Base-by-base conservation (phyloP, 2,797 vertebrate genomes). In the Gephyroberyx darwinii region DNA sequence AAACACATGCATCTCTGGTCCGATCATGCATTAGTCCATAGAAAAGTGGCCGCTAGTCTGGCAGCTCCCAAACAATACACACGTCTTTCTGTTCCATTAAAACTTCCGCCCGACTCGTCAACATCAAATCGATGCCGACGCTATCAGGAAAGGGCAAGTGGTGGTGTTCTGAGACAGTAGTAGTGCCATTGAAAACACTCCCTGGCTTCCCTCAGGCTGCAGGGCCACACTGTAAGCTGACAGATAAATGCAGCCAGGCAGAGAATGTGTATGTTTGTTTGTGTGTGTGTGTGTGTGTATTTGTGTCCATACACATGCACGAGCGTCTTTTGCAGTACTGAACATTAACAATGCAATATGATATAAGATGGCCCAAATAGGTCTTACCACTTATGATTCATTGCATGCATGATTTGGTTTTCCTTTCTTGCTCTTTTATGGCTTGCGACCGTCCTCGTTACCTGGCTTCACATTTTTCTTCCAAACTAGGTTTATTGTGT, bases 21-120 rank as follows among this genome's bases (percentile, higher is more conserved):
- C 81, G 81, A 90, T 91, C 84, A 75, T 84, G 88, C 88, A 86
- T 83, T 79, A 88, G 83, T 84, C 84, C 73, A 79, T 47, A 83
- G 86, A 86, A 88, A 87, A 91, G 90, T 90, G 88, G 76, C 79
- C 81, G 74, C 53, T 48, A 80, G 75, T 81, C 75, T 81, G 60
- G 78, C 81, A 79, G 83, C 51, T 45, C 62, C 57, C 58, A 68
- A 83, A 87, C 71, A 84, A 87, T 83, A 86, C 77, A 75, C 72
- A 78, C 78, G 66, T 87, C 74, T 78, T 84, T 86, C 54, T 65
- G 43, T 81, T 80, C 65, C 60, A 81, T 77, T 84, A 78, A 69
- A 77, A 78, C 52, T 47, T 77, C 26, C 0, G 37, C 62, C 53
- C 52, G 55, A 82, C 59, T 69, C 45, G 26, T 85, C 76, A 75